Evolutionary conservation across 2,113 vertebrate species (phyloP), one percentile per base, ranked within the genome.

Genomic region (Amphiprion ocellaris): DNA sequence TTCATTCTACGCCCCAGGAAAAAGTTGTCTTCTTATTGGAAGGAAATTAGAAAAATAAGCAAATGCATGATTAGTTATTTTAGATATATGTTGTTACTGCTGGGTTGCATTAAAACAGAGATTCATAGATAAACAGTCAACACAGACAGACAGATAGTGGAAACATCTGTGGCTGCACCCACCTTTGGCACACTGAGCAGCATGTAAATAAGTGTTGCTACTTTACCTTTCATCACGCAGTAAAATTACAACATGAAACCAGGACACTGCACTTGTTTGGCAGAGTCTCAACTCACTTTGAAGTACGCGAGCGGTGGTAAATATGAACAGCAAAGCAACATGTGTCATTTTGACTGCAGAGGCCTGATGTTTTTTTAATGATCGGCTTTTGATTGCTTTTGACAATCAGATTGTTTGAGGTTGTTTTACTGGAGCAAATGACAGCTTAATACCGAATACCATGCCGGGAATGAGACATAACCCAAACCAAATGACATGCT

Each of bases 161-260:
- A 92, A 94, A 85, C 86, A 90, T 74, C 79, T 85, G 84, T 41
- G 72, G 61, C 69, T 82, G 79, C 86, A 78, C 77, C 70, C 77
- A 79, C 82, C 67, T 79, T 70, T 81, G 87, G 85, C 75, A 79
- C 74, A 74, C 46, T 71, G 87, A 83, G 86, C 74, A 91, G 90
- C 84, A 84, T 58, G 89, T 93, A 94, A 95, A 94, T 91, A 92
- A 88, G 79, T 82, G 66, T 83, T 88, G 90, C 93, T 94, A 87
- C 90, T 91, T 92, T 89, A 92, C 77, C 90, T 90, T 89, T 95
- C 93, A 92, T 86, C 92, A 17, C 84, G 5, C 85, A 82, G 87
- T 91, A 88, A 94, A 92, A 93, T 94, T 92, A 93, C 91, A 92
- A 93, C 88, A 87, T 88, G 84, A 90, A 87, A 85, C 84, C 85